Conservation (phyloP, 1,140 invertebrate species). For the Cydia amplana region DNA sequence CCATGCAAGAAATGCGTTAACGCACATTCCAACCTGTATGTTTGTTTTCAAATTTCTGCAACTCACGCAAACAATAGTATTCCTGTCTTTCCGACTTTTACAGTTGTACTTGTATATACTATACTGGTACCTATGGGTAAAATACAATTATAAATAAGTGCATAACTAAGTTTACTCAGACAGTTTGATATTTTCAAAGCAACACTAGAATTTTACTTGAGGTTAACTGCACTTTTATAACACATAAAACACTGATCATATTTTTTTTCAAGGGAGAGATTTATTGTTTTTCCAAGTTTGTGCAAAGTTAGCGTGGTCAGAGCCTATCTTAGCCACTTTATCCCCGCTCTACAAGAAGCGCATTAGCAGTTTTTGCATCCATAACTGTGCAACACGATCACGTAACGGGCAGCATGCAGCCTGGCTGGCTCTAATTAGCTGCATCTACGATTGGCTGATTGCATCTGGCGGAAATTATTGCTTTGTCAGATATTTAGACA, state of each 20-base stretch:
- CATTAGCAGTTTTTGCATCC: constrained; percentile 13
- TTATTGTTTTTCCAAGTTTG: too few species aligned
- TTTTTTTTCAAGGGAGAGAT: too few species aligned
- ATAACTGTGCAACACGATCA: background rate
- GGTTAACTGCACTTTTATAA: too few species aligned
- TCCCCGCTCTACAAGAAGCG: constrained; percentile 6
- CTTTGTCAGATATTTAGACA: background rate
- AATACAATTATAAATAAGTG: too few species aligned
- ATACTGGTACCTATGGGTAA: too few species aligned
- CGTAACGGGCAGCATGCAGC: background rate
- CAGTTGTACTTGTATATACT: too few species aligned
- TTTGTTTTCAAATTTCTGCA: background rate
- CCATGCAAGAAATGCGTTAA: background rate
- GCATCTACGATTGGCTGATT: background rate
- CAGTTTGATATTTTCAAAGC: too few species aligned
- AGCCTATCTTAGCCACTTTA: background rate
- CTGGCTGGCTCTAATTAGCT: background rate
- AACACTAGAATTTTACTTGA: too few species aligned
- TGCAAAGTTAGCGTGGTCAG: background rate
- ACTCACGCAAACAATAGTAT: background rate
- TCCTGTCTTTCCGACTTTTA: too few species aligned
- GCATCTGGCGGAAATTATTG: background rate
- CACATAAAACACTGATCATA: too few species aligned
- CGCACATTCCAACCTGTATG: background rate
- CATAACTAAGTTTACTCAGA: too few species aligned